These are phyloP conservation scores for Platyrinchus mystaceus DNA, from an alignment of 2,797 vertebrate species.

Conservation along the genomic window DNA sequence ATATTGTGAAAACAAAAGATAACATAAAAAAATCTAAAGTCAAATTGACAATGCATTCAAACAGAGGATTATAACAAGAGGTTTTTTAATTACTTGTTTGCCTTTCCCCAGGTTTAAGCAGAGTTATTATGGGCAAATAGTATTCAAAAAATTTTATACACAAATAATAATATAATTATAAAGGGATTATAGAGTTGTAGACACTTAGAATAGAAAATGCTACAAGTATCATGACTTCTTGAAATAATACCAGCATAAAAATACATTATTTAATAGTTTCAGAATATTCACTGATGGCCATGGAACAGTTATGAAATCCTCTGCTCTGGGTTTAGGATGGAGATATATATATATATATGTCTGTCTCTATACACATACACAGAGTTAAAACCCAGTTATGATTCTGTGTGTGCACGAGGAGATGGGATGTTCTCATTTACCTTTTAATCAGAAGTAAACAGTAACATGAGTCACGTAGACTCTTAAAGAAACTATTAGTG, in stretches of 20 bases:
- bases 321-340: background rate
- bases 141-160: background rate
- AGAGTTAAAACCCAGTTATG: background rate
- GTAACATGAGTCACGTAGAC: accelerated
- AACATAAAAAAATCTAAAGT: background rate
- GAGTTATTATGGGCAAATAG: background rate
- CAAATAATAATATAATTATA: background rate
- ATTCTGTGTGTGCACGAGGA: background rate
- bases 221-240: background rate
- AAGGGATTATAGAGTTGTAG: background rate
- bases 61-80: background rate
- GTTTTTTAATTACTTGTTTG: background rate
- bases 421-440: background rate
- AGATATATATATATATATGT: background rate
- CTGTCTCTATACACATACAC: background rate
- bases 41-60: background rate
- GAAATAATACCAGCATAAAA: background rate
- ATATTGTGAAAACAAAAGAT: background rate
- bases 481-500: background rate
- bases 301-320: background rate
- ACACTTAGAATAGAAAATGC: background rate
- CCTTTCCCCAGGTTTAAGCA: background rate
- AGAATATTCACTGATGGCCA: background rate
- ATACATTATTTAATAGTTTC: background rate
- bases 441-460: background rate